Evolutionary conservation across 2,797 vertebrate species (phyloP).

Genomic region (Vipera ursinii): DNA sequence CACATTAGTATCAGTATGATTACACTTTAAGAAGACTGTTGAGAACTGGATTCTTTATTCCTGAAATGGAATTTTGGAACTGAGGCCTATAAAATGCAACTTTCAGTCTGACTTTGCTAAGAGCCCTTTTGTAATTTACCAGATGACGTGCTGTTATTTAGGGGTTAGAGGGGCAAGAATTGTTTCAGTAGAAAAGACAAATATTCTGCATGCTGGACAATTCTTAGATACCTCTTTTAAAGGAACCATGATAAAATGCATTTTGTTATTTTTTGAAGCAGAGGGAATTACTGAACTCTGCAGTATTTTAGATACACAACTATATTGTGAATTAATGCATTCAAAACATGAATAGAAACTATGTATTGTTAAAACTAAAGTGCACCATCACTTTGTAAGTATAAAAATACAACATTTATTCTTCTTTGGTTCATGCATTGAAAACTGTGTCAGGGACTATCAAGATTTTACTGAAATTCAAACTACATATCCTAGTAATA

Average conservation of each 20-base stretch:
- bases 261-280: background rate
- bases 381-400: background rate
- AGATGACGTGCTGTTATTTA: background rate
- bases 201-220: background rate
- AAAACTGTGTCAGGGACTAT: background rate
- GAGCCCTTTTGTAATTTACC: constrained; percentile 11
- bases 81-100: background rate
- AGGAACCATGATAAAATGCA: background rate
- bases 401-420: background rate
- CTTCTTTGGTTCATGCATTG: background rate
- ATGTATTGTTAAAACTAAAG: background rate
- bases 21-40: constrained; percentile 26
- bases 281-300: background rate
- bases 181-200: background rate
- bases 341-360: background rate
- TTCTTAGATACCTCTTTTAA: background rate
- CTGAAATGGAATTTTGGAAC: background rate
- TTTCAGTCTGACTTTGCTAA: background rate
- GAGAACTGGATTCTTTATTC: background rate
- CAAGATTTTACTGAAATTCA: background rate
- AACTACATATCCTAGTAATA: background rate
- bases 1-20: background rate
- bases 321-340: background rate
- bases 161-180: background rate
- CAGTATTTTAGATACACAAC: background rate